Evolutionary conservation across 2,888 invertebrate genomes (phyloP), one percentile per base, ranked within the genome.

Genomic region (Podabrus alpinus): DNA sequence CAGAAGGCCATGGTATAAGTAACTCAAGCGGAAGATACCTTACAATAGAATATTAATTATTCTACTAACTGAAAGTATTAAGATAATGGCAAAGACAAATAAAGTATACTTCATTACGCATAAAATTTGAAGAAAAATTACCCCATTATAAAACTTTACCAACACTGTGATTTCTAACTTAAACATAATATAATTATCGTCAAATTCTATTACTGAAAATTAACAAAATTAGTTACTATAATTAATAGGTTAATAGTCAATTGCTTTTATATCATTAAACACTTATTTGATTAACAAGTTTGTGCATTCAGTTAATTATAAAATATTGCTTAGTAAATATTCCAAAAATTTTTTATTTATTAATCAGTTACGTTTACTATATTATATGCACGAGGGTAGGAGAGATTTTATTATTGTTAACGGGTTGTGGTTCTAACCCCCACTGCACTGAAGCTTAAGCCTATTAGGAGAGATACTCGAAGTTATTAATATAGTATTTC

Each of bases 31-130:
- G 71, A 75, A 67, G 66, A 69, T 70, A 69, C 24, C 66, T 59
- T 64, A 71, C 71, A 71, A 68, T 75, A 71, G 59, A 75, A 66
- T 68, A 75, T 71, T 72, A 74, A 74, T 73, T 73, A 72, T 68
- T 72, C 61, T 61, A 67, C 62, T 72, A 62, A 21, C 19, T 60
- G 72, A 61, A 61, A 72, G 68, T 68, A 66, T 62, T 72, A 61
- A 72, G 68, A 72, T 25, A 68, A 68, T 68, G 29, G 61, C 68
- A 66, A 60, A 61, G 21, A 60, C 71, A 71, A 72, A 72, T 72
- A 62, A 68, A 68, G 45, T n/a, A 45, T 13, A 13, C 29, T 29
- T 29, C 29, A 29, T 29, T 29, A 29, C 13, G 29, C 13, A 29
- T 29, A 29, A 13, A 13, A 29, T 29, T 11, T 13, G 4, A 29